Conservation (phyloP, 2,113 vertebrate species). For the Gymnarchus niloticus region DNA sequence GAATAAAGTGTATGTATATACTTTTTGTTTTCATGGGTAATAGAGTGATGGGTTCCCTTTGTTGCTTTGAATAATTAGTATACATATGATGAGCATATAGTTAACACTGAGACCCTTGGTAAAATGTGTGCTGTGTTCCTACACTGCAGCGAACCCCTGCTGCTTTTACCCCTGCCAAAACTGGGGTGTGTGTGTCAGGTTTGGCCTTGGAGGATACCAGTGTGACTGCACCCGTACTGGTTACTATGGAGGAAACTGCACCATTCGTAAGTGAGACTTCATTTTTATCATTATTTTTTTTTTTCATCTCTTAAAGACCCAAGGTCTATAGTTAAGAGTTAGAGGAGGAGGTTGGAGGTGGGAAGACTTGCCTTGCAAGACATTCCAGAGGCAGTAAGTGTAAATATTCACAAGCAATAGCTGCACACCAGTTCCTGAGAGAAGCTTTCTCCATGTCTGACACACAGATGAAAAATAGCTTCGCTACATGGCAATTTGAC, state of each 20-base stretch:
- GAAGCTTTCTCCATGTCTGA: background rate
- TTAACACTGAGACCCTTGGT: background rate
- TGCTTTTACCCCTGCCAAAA: constrained; percentile 87
- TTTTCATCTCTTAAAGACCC: background rate
- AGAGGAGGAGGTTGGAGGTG: background rate
- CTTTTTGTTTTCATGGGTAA: too few species aligned
- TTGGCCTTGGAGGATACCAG: constrained; percentile 62
- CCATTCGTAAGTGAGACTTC: constrained; percentile 67
- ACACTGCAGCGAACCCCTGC: constrained; percentile 80
- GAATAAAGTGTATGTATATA: too few species aligned
- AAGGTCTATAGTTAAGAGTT: background rate
- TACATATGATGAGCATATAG: background rate
- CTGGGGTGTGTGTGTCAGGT: constrained; percentile 75
- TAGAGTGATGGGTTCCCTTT: too few species aligned
- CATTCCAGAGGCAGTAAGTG: background rate
- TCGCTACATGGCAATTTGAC: background rate
- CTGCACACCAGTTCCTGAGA: background rate
- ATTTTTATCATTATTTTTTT: background rate
- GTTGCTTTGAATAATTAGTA: background rate
- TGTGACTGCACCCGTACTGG: constrained; percentile 89
- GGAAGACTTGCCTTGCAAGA: background rate
- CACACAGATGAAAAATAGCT: background rate
- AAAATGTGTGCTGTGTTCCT: background rate
- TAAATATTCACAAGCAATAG: background rate
- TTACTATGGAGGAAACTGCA: constrained; percentile 80